phyloP scores from a whole-genome alignment of 1,140 invertebrate genomes.

The Sminthurinus signatus region DNA sequence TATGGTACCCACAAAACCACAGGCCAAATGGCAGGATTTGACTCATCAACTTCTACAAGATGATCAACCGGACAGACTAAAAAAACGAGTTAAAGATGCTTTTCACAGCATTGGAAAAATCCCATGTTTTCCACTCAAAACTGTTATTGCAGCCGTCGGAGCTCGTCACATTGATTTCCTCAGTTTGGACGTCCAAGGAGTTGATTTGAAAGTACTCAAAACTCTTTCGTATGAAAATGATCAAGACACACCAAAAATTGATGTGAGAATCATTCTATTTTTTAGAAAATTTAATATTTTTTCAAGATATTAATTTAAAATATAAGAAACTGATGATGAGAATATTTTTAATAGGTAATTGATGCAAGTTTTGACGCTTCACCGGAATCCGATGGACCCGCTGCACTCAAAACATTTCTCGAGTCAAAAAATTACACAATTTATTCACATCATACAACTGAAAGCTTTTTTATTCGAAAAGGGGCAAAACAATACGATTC shows the following conservation, averaged over 20 bases:
- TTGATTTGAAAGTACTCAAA: slow-evolving; percentile 50
- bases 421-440: too few species aligned
- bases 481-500: too few species aligned
- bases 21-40: neutral
- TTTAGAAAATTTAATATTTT: too few species aligned
- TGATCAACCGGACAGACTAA: neutral
- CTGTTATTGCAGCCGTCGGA: slow-evolving; percentile 8
- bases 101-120: neutral
- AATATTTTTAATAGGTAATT: too few species aligned
- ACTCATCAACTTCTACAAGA: neutral
- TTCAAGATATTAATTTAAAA: too few species aligned
- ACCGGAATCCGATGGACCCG: too few species aligned
- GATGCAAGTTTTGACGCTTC: too few species aligned
- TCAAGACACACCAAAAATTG: neutral
- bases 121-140: slow-evolving; percentile 10
- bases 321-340: too few species aligned
- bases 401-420: too few species aligned
- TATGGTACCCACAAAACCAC: neutral
- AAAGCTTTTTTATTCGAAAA: too few species aligned
- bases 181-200: slow-evolving; percentile 52
- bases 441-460: too few species aligned
- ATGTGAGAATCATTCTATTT: neutral
- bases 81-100: neutral
- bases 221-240: slow-evolving; percentile 53
- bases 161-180: slow-evolving; percentile 47